A percentile compares a stretch with the other conserved stretches of the same genome.
Evolutionary conservation across 2,113 vertebrate genomes (phyloP).

Genomic region (Cryptotis parvus): DNA sequence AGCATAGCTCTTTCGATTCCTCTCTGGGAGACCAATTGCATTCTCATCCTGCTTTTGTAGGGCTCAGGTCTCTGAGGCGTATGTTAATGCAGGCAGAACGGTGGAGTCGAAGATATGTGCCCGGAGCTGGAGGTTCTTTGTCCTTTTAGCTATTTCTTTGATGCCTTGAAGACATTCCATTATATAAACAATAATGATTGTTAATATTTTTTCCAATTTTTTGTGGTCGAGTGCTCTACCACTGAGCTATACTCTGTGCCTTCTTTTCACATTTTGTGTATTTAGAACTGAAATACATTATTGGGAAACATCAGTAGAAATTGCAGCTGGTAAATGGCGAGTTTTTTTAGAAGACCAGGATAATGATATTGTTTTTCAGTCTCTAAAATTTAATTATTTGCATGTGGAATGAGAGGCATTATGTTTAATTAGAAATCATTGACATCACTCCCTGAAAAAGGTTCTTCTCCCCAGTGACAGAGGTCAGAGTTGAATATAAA

Average conservation of each 20-base stretch:
- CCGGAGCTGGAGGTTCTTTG: too few species aligned
- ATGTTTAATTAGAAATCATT: constrained; percentile 45
- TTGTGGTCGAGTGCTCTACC: too few species aligned
- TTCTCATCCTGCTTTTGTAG: too few species aligned
- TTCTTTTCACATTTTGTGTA: not conserved
- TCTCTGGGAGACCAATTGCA: too few species aligned
- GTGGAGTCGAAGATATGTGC: too few species aligned
- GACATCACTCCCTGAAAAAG: not conserved
- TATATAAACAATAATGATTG: not conserved
- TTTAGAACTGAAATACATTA: not conserved
- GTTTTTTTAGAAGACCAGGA: not conserved
- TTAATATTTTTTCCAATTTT: not conserved
- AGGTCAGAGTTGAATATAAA: constrained; percentile 36
- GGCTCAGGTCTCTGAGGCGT: too few species aligned
- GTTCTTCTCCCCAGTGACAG: not conserved
- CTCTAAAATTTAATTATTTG: not conserved
- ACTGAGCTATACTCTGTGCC: not conserved
- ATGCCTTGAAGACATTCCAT: too few species aligned
- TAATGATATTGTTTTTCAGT: constrained; percentile 16
- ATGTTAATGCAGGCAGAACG: too few species aligned
- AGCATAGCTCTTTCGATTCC: too few species aligned
- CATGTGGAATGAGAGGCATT: constrained; percentile 31
- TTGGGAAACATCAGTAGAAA: not conserved
- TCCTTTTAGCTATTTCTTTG: too few species aligned
- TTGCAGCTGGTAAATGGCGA: not conserved